A percentile compares a stretch with the other conserved stretches of the same genome.
Conservation (phyloP, 1,140 invertebrate genomes). For the Neodiprion fabricii region DNA sequence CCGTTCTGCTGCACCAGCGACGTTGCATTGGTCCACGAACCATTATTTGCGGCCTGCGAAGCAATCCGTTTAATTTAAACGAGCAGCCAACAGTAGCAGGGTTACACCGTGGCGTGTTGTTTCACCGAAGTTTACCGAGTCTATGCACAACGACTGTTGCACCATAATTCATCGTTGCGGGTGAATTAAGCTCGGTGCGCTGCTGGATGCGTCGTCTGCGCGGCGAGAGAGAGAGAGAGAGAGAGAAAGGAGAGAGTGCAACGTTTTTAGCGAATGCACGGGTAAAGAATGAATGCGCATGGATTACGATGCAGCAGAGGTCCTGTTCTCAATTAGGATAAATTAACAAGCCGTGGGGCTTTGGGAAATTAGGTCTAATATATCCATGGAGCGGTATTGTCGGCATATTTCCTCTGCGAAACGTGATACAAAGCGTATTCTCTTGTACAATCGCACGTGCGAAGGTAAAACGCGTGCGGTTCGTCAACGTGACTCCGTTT, state of each 20-base stretch:
- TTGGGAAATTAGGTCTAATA: no score
- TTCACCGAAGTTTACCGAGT: constrained; percentile 32
- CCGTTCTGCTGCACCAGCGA: no score
- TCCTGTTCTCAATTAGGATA: no score
- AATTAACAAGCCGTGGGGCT: no score
- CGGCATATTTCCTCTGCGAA: background rate
- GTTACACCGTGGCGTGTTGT: constrained; percentile 26
- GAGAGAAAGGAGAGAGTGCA: constrained; percentile 12
- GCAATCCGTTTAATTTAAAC: constrained; percentile 50
- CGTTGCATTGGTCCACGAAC: background rate
- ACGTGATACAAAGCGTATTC: no score
- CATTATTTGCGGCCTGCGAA: constrained; percentile 31
- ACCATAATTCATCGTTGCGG: constrained; percentile 44
- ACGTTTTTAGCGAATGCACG: background rate
- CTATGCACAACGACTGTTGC: constrained; percentile 35
- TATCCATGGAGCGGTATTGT: background rate
- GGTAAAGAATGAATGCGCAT: constrained; percentile 10
- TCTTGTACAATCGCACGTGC: no score
- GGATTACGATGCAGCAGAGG: no score
- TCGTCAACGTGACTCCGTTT: no score
- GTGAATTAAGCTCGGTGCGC: constrained; percentile 45
- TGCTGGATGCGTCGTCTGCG: no score
- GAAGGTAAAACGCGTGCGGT: no score
- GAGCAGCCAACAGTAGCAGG: constrained; percentile 23
- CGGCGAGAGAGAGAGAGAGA: background rate